Evolutionary conservation across 2,888 invertebrate genomes (phyloP), one percentile per base, ranked within the genome.

Genomic region (Branchellion lobata): DNA sequence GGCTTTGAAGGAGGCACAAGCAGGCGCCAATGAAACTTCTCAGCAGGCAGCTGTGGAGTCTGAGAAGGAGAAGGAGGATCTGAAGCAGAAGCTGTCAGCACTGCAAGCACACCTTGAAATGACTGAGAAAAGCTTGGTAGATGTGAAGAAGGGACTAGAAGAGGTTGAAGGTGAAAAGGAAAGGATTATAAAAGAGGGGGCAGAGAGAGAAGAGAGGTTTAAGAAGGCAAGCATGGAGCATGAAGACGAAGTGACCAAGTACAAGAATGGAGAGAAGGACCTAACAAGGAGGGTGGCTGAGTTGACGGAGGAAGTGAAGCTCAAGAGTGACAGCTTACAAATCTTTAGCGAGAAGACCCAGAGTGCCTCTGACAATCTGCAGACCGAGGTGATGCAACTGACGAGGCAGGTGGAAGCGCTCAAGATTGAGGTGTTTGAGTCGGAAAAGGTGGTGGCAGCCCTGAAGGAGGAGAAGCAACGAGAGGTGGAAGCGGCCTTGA

Each of bases 161-260:
- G 18, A 34, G 18, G 21, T 69, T 24, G 69, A 69, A 14, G 0
- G 36, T 34, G 79, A 73, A n/a, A 73, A 34, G 27, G 36, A 65
- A 65, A 65, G 75, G 47, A n/a, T 65, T 40, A 51, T n/a, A 14
- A 61, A 65, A 40, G 33, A 33, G 24, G 51, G 27, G 24, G 31
- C 47, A 5, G 51, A 75, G 31, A n/a, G n/a, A n/a, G 34, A 34
- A 69, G 34, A 31, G 11, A 31, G 21, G 21, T 8, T 33, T 3
- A 69, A 69, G 33, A 34, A 69, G 33, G 27, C 27, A 29, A 29
- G 2, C 92, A 92, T 0, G 74, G 81, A 21, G 21, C 69, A 34
- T 24, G 68, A 31, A n/a, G 77, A 57, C 3, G 61, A 71, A n/a
- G 71, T 29, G 27, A 29, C 5, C 11, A 31, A 31, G 27, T 34